Evolutionary conservation across 2,888 invertebrate species (phyloP), one percentile per base, ranked within the genome.

Genomic region (Amblyjoppa proteus): DNA sequence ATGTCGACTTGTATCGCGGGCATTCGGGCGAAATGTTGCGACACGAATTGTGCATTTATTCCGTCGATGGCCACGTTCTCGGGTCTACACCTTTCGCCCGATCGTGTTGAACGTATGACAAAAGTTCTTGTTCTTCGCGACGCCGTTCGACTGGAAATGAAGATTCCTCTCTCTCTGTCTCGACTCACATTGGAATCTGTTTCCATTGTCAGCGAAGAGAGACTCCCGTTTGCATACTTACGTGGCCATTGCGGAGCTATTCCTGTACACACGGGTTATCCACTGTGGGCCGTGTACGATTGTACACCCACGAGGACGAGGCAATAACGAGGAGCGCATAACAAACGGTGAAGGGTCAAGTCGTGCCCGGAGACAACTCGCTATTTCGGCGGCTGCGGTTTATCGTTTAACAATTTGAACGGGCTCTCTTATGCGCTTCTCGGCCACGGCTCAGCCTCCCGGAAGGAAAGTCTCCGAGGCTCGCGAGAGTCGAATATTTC

Each of bases 281-380:
- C 38, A 13, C 38, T 45, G 20, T 28, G 51, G 5, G 61, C 53
- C 13, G 28, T 76, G 45, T 74, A 73, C 38, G 51, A 79, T 70
- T 58, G 49, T 83, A 38, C 73, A 41, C n/a, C 34, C 28, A 73
- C 71, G 76, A 74, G 61, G 61, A 86, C 61, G 81, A 20, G 58
- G 56, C 69, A 78, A 81, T 81, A 84, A 80, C 80, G 85, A 85
- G 85, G 74, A 83, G 56, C 74, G 83, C 81, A 85, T 87, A 83
- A 70, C 83, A 83, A 87, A 85, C 70, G 85, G 85, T 74, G 68
- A 81, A 81, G 83, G 83, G 83, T 85, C 85, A 77, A 85, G 68
- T 83, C 71, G 80, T 77, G 80, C 83, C 49, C 73, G 83, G 83
- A 77, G 77, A 64, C 76, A 34, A 45, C 75, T 76, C 34, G 70